Evolutionary conservation across 2,113 vertebrate genomes (phyloP).

Genomic region (Mionectes macconnelli): DNA sequence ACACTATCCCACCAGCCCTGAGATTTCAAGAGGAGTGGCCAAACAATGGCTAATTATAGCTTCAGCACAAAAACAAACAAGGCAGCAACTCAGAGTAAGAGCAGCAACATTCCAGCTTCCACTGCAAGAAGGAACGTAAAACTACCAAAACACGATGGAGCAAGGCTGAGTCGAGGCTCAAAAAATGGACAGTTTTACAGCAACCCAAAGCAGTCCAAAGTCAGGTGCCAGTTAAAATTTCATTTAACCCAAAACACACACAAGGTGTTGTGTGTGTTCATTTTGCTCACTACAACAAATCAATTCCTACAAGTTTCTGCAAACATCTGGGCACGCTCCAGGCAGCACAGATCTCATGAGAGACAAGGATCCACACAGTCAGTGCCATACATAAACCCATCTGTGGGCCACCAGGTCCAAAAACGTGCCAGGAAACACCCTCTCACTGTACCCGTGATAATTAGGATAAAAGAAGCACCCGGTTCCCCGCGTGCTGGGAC

Average conservation of each 20-base stretch:
- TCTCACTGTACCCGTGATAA: background rate
- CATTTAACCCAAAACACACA: background rate
- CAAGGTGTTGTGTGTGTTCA: fast-evolving
- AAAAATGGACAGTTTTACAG: background rate
- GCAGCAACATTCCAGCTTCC: background rate
- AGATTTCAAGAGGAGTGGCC: background rate
- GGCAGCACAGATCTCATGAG: background rate
- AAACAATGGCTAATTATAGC: background rate
- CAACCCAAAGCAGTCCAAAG: background rate
- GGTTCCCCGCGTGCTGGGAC: background rate
- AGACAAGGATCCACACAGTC: background rate
- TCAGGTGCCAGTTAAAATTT: background rate
- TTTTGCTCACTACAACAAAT: background rate
- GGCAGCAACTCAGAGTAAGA: background rate
- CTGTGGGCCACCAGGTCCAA: background rate
- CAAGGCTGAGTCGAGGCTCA: background rate
- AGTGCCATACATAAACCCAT: fast-evolving
- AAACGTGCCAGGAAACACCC: fast-evolving
- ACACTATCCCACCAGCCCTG: background rate
- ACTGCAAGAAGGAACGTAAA: background rate
- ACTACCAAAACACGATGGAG: background rate
- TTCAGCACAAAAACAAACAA: constrained; percentile 8
- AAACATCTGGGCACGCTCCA: fast-evolving
- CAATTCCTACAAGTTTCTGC: background rate
- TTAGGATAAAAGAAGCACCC: fast-evolving